Base-by-base conservation (phyloP, 2,113 vertebrate genomes). In the Phainopepla nitens region DNA sequence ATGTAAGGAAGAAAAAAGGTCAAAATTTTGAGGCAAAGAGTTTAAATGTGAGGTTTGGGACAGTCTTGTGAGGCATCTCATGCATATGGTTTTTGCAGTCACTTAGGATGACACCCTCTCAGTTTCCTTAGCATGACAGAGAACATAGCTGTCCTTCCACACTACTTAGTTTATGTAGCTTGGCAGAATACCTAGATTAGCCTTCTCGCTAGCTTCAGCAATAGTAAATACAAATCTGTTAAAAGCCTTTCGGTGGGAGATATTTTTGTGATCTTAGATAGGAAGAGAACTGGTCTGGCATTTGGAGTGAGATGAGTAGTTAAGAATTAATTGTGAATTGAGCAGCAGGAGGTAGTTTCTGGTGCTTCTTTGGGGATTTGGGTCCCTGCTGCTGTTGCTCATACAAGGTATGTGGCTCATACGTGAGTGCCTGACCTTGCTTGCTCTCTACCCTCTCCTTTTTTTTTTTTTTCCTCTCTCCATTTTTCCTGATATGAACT, bases 401-500 rank as follows among this genome's bases (percentile, higher is more conserved):
- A 3, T n/a, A 24, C 21, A 25, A 79, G 36, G 15, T 53, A 15
- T 19, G 12, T 54, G 54, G 54, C 47, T 94, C 31, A 31, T 61
- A 69, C 5, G 0, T 47, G 87, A 85, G 13, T 90, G 33, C n/a
- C 62, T 86, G 92, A 93, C 85, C 95, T 93, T 94, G 95, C 20
- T 45, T 33, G 2, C 56, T 68, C 35, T 60, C 3, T 10, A 9
- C 4, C 2, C 13, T 9, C 11, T 1, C 4, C 0, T 22, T 60
- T 72, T 58, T 85, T 35, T 14, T 6, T 10, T 13, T 8, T 35
- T 42, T 7, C 0, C 21, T 56, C 45, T 73, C 36, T 90, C 31
- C 29, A 65, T 91, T 90, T 65, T 85, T 82, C 44, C 61, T 89
- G 91, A 94, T 95, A 94, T 57, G 94, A 75, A 33, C 31, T 86